A percentile compares a stretch with the other conserved stretches of the same genome.
phyloP scores from a whole-genome alignment of 2,797 vertebrate genomes.

The Melanotaenia trifasciata region DNA sequence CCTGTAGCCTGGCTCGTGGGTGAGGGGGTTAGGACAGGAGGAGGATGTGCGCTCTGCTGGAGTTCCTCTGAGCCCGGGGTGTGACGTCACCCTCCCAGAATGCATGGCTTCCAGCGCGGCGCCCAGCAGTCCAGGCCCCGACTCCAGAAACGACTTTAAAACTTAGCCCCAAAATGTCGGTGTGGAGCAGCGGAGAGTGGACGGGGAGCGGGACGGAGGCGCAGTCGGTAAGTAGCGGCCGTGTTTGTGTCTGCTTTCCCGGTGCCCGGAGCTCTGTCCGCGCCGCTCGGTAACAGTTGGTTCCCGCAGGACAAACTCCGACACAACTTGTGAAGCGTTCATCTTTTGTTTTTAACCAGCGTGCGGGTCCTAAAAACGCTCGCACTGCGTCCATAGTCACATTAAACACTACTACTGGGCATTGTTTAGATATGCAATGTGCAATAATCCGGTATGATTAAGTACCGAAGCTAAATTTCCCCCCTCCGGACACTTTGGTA shows the following conservation, averaged over 20 bases:
- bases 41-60: slow-evolving; percentile 32
- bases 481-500: slow-evolving; percentile 26
- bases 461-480: neutral
- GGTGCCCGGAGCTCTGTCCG: neutral
- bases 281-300: slow-evolving; percentile 47
- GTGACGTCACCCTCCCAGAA: slow-evolving; percentile 93
- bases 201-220: slow-evolving; percentile 20
- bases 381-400: neutral
- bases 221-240: slow-evolving; percentile 57
- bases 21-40: neutral
- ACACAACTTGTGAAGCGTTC: slow-evolving; percentile 63
- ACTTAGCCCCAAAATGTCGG: slow-evolving; percentile 63
- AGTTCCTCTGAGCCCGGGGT: slow-evolving; percentile 63
- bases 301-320: slow-evolving; percentile 65
- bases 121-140: slow-evolving; percentile 83
- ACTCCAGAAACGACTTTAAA: slow-evolving; percentile 79
- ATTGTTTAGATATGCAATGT: neutral
- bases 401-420: fast-evolving
- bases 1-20: too few relatives aligned
- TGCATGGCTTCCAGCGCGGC: slow-evolving; percentile 90
- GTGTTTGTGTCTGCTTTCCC: too few relatives aligned
- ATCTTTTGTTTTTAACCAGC: slow-evolving; percentile 65
- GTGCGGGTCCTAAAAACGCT: slow-evolving; percentile 1
- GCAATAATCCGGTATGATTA: neutral
- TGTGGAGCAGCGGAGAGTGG: slow-evolving; percentile 43